These are phyloP conservation scores for Octomys mimax DNA, from an alignment of 2,797 vertebrate species.

Conservation along the genomic window DNA sequence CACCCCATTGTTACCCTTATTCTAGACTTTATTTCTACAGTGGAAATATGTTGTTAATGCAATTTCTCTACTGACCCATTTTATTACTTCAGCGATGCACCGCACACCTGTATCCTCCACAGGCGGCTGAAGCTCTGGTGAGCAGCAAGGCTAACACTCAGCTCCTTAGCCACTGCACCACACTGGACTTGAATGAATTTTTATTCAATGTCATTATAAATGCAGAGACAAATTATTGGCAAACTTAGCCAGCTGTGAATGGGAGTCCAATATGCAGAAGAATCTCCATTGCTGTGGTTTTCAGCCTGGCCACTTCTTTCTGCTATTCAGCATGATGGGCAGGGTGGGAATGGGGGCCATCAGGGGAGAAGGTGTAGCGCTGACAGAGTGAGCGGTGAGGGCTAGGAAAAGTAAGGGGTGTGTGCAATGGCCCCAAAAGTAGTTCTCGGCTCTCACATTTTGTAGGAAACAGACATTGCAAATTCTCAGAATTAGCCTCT, in stretches of 20 bases:
- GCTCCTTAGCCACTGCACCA: background rate
- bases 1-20: too few relatives aligned
- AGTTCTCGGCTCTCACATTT: background rate
- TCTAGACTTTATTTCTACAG: background rate
- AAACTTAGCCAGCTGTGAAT: background rate
- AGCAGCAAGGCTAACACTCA: background rate
- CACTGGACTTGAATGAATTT: background rate
- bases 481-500: background rate
- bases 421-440: background rate
- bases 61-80: background rate
- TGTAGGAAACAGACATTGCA: background rate
- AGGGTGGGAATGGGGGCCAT: background rate
- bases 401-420: background rate
- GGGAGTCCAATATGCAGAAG: background rate
- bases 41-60: background rate
- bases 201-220: slow-evolving; percentile 13
- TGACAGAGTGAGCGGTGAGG: background rate
- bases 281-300: background rate
- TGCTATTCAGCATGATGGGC: background rate
- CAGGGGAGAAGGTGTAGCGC: background rate
- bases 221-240: slow-evolving; percentile 12
- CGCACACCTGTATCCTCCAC: background rate
- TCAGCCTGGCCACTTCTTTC: background rate
- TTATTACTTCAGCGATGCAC: background rate
- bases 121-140: background rate